Conservation (phyloP, 2,797 vertebrate species). For the Psittacula derbiana region DNA sequence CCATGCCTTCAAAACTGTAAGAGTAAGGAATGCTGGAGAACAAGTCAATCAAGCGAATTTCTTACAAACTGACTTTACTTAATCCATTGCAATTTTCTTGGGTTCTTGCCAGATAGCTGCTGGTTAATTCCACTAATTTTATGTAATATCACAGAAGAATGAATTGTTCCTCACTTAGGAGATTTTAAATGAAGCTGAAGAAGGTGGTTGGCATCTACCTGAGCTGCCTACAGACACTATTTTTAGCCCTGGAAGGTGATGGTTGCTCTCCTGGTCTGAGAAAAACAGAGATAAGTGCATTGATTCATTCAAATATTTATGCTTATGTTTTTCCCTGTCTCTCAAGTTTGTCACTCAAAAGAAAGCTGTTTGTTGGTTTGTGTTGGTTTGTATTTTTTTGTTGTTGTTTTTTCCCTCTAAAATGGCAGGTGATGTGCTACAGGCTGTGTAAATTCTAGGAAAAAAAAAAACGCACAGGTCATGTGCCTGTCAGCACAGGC, state of each 20-base stretch:
- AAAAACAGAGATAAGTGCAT: neutral
- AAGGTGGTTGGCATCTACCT: neutral
- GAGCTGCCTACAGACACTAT: neutral
- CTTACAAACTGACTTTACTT: neutral
- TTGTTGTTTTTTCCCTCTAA: neutral
- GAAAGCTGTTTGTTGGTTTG: neutral
- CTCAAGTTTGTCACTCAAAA: neutral
- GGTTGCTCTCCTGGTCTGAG: neutral
- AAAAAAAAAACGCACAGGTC: neutral
- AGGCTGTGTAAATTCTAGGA: neutral
- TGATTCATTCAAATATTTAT: neutral
- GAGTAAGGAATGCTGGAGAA: neutral
- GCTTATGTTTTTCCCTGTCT: neutral
- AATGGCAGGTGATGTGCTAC: neutral
- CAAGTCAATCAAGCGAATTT: neutral
- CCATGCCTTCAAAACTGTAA: neutral
- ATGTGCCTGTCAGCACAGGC: too few relatives aligned
- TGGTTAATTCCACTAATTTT: conserved; percentile 10
- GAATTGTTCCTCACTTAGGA: neutral
- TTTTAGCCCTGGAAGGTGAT: neutral
- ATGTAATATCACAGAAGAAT: neutral
- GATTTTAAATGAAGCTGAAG: neutral
- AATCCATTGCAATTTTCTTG: neutral
- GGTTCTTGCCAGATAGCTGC: neutral
- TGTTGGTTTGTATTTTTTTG: neutral